phyloP scores from a whole-genome alignment of 1,140 invertebrate genomes.

The Melitaea cinxia region DNA sequence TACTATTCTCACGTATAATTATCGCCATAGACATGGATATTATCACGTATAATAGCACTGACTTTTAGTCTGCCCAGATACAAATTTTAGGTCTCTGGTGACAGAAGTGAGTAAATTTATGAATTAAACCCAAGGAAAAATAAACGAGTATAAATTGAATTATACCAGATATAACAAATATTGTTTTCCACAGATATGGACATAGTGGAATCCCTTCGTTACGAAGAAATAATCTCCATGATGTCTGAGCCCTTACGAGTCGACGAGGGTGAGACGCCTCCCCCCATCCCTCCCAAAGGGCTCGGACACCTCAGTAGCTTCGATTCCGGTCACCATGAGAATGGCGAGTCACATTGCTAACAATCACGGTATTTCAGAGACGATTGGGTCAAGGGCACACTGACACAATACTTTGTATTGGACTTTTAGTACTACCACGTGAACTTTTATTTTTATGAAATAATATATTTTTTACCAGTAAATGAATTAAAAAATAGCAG shows the following conservation, averaged over 20 bases:
- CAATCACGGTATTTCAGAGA: conserved; percentile 3
- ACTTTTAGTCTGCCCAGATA: too few relatives aligned
- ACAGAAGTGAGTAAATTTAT: too few relatives aligned
- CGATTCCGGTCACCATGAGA: conserved; percentile 73
- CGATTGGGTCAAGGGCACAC: conserved; percentile 20
- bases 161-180: too few relatives aligned
- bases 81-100: too few relatives aligned
- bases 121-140: too few relatives aligned
- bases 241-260: conserved; percentile 70
- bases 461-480: neutral
- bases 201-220: conserved; percentile 66
- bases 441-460: neutral
- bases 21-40: too few relatives aligned
- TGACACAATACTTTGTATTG: conserved; percentile 21
- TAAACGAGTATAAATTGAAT: too few relatives aligned
- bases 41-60: too few relatives aligned
- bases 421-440: conserved; percentile 8
- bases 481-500: neutral
- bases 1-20: too few relatives aligned
- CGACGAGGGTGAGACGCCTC: conserved; percentile 66
- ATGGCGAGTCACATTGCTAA: conserved; percentile 72
- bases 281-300: conserved; percentile 72
- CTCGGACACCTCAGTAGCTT: conserved; percentile 73
- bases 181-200: conserved; percentile 59
- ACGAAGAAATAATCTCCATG: conserved; percentile 76